Percentiles rank a stretch among this genome's conserved stretches.
These are phyloP conservation scores for Pantherophis vulpinus DNA, from an alignment of 2,797 vertebrate species.

Conservation along the genomic window DNA sequence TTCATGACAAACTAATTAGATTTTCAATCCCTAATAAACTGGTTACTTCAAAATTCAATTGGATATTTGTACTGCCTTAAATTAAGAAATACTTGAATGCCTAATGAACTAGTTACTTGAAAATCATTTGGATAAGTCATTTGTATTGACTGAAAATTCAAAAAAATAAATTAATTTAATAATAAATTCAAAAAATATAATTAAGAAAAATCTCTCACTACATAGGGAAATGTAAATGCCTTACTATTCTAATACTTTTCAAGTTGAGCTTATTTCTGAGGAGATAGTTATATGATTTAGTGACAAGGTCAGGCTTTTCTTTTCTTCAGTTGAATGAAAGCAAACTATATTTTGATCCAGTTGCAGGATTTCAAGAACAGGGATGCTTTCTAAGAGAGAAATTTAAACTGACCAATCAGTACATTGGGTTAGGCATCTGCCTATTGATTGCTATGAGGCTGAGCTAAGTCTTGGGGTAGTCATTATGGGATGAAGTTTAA, in stretches of 20 bases:
- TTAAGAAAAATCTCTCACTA: not conserved
- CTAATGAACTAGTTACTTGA: not conserved
- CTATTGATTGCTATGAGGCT: not conserved
- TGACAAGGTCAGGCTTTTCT: not conserved
- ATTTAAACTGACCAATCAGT: not conserved
- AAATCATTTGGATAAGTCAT: not conserved
- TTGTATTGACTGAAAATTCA: not conserved
- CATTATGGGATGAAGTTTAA: not conserved
- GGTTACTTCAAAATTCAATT: not conserved
- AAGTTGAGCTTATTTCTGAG: not conserved
- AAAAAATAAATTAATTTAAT: not conserved
- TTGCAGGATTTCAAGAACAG: not conserved
- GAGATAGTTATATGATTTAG: not conserved
- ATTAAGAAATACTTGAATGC: not conserved
- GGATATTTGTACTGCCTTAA: not conserved
- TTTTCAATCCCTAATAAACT: not conserved
- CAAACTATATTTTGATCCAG: not conserved
- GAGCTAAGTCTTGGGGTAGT: not conserved
- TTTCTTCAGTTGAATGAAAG: not conserved
- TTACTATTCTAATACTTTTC: not conserved
- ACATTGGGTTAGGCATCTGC: not conserved
- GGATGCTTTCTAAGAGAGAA: not conserved
- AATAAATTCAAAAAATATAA: not conserved
- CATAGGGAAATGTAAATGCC: not conserved
- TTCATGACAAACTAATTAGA: not conserved